Evolutionary conservation across 92 coral and sea anemone genomes (phyloP), one percentile per base, ranked within the genome.

Genomic region (Porites evermanni): DNA sequence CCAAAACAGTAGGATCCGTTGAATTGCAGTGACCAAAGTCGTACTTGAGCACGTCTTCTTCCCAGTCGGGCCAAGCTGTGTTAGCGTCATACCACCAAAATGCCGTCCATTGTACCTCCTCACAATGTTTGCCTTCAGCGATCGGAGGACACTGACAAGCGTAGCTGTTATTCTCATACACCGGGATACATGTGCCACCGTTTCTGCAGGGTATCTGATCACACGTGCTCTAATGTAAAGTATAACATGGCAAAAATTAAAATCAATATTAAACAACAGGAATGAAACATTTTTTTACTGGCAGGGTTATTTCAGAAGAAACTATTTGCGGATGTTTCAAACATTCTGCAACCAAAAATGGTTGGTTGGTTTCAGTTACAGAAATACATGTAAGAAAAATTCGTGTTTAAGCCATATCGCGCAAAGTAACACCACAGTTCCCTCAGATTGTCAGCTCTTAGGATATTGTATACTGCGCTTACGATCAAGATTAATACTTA

Each of bases 21-120:
- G 91, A 80, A 6, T 87, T 59, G 84, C 95, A 92, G 12, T 79
- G 68, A 64, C 95, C 93, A 51, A 89, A 92, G 21, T 72, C 64
- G 56, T 86, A 79, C 12, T 86, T 87, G 20, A 92, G 83, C 32
- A 92, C 95, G 54, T 92, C 95, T 8, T 64, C 69, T 60, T 92
- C 88, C 47, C 11, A 2, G 7, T 18, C 26, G 0, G 95, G 95
- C 95, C 95, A 92, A 50, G 29, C 58, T 18, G 86, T 75, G 64
- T 83, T 59, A 3, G 80, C 90, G 54, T 90, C 84, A 89, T 86
- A 92, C 90, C 95, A 92, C 95, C 95, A 92, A 79, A 92, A 92
- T 19, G 91, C 88, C 58, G 87, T 71, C 95, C 95, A 92, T 56
- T 1, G 2, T 14, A 56, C 77, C 9, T 16, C 17, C 17, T 20